Evolutionary conservation across 2,888 invertebrate species (phyloP), one percentile per base, ranked within the genome.

Genomic region (Willowsia nigromaculata): DNA sequence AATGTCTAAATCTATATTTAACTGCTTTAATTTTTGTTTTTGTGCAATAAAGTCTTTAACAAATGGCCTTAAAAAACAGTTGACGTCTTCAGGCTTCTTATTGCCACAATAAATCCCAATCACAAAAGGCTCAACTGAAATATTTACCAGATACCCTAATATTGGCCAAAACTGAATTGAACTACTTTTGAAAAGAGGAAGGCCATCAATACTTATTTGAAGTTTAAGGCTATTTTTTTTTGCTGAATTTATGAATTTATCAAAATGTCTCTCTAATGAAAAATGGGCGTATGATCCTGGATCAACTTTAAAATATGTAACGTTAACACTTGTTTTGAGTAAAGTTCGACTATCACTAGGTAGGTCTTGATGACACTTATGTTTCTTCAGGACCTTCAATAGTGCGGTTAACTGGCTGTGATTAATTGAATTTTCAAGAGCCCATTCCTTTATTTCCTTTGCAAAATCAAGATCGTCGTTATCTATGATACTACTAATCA

Each of bases 191-290:
- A 59, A 87, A 3, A 82, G 15, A 27, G 87, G 87, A 18, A 87
- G 18, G 1, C 87, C 82, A 30, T 87, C 87, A 18, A 87, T 25
- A 33, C 71, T 82, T n/a, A 87, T 22, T 71, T 87, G 87, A 11
- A 85, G 11, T 3, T 7, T 7, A 18, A 53, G 18, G 18, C 18
- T 3, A 7, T 18, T 18, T 18, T 53, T 9, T 9, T 13, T 47
- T 9, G 2, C 5, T n/a, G n/a, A n/a, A 47, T 2, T 2, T 13
- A 2, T 2, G 13, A 47, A 11, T 22, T 22, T 11, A 43, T 47
- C 25, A 25, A 53, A 5, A n/a, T 18, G 4, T 56, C 18, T 18
- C 27, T 25, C 6, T 9, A 84, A 15, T 0, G 27, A 53, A 13
- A 84, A 74, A 37, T 74, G 25, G 0, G 22, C 53, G 47, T 37